Conservation (phyloP, 2,888 invertebrate genomes). For the Hydraecia micacea region DNA sequence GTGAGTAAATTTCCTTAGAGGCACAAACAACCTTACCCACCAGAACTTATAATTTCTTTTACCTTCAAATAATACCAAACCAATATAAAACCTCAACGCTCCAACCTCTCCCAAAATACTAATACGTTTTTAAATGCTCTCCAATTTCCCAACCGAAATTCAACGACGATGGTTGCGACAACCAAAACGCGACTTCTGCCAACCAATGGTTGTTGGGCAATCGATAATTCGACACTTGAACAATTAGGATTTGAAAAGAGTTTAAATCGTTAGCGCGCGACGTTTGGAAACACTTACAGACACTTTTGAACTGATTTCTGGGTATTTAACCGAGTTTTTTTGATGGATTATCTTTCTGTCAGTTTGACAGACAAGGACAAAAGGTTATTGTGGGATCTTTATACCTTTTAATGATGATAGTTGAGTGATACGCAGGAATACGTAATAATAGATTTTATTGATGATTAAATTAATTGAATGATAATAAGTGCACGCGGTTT, state of each 20-base stretch:
- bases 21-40: too few relatives aligned
- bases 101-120: constrained; percentile 42
- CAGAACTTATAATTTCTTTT: background rate
- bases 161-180: constrained; percentile 68
- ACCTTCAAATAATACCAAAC: background rate
- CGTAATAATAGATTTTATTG: too few relatives aligned
- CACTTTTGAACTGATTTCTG: constrained; percentile 53
- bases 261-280: constrained; percentile 71
- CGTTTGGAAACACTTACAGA: constrained; percentile 61
- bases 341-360: constrained; percentile 29
- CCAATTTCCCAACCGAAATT: constrained; percentile 68
- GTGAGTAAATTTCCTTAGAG: background rate
- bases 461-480: too few relatives aligned
- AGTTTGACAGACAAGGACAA: constrained; percentile 5
- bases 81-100: background rate
- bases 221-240: constrained; percentile 78
- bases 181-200: constrained; percentile 55
- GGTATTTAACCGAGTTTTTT: constrained; percentile 38
- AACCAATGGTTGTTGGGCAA: constrained; percentile 67
- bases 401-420: too few relatives aligned
- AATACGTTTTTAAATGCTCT: constrained; percentile 73
- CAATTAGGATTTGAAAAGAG: constrained; percentile 72
- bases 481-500: too few relatives aligned
- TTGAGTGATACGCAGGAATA: too few relatives aligned
- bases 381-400: constrained; percentile 1